A percentile compares a stretch with the other conserved stretches of the same genome.
Evolutionary conservation across 2,113 vertebrate species (phyloP).

Genomic region (Eptesicus fuscus): DNA sequence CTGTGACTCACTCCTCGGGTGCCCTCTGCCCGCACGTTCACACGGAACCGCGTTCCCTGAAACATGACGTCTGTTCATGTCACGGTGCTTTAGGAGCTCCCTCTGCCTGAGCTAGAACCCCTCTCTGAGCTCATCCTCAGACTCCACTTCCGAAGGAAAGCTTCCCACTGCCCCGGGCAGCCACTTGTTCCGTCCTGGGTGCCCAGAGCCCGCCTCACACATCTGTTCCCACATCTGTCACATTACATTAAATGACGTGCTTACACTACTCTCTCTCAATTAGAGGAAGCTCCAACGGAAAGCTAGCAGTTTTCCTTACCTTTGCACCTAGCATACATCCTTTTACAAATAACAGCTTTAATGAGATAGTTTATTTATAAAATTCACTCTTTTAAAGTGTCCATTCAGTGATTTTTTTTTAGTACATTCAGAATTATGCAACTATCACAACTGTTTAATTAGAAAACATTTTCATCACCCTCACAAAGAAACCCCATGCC

Average conservation of each 20-base stretch:
- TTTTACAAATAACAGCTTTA: background rate
- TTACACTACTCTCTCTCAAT: background rate
- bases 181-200: background rate
- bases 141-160: slow-evolving; percentile 16
- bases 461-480: background rate
- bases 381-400: background rate
- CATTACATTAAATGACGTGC: background rate
- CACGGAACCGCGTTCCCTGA: background rate
- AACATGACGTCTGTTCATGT: background rate
- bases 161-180: background rate
- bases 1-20: background rate
- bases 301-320: background rate
- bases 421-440: background rate
- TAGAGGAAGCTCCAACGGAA: background rate
- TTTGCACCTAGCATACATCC: background rate
- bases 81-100: background rate
- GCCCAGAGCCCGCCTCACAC: background rate
- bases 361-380: slow-evolving; percentile 1
- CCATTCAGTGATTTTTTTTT: background rate
- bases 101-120: background rate
- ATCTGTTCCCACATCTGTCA: background rate
- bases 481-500: background rate
- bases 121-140: background rate
- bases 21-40: background rate
- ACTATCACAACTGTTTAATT: background rate